Evolutionary conservation across 2,113 vertebrate species (phyloP).

Genomic region (Mellivora capensis): DNA sequence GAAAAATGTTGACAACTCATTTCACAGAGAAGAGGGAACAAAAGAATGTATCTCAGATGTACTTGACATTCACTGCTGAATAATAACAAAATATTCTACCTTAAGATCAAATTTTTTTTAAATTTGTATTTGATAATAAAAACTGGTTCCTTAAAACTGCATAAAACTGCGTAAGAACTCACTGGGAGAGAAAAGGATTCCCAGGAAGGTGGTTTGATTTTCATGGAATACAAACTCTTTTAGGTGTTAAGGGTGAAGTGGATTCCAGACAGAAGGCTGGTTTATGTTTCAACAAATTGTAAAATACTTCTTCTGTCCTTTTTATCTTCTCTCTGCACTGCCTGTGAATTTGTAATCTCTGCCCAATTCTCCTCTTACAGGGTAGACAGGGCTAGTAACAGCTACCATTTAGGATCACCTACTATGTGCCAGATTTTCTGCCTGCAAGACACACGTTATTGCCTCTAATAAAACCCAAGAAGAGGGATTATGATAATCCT

Average conservation of each 20-base stretch:
- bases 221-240: not conserved
- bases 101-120: not conserved
- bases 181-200: not conserved
- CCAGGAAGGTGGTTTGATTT: not conserved
- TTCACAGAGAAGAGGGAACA: conserved; percentile 7
- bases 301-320: not conserved
- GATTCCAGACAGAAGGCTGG: not conserved
- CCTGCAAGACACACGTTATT: not conserved
- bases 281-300: not conserved
- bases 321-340: not conserved
- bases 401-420: not conserved
- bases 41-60: not conserved
- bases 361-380: not conserved
- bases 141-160: not conserved
- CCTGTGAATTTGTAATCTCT: not conserved
- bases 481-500: not conserved
- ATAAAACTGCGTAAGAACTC: not conserved
- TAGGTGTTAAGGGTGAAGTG: not conserved
- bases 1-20: not conserved
- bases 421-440: not conserved
- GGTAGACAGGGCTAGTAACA: not conserved
- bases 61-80: not conserved
- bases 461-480: not conserved
- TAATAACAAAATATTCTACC: not conserved
- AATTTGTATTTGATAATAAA: not conserved